Evolutionary conservation across 2,113 vertebrate genomes (phyloP), one percentile per base, ranked within the genome.

Genomic region (Rana temporaria): DNA sequence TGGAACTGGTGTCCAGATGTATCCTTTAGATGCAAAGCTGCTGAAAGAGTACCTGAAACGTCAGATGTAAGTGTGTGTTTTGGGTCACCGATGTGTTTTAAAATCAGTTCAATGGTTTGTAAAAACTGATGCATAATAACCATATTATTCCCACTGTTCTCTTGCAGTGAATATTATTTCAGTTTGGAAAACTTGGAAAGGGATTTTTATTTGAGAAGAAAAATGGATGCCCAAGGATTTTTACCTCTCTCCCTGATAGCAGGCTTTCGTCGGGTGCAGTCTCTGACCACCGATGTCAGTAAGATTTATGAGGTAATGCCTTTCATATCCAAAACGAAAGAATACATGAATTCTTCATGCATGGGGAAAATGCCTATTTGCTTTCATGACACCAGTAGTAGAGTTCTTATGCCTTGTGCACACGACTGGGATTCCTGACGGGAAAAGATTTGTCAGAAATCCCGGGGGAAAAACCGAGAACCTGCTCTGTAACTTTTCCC

Each of bases 41-140:
- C 96, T 99, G 0, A 99, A 99, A 87, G 96, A 97, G 67, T 99
- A 99, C 67, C 96, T 99, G 87, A 98, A 95, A 86, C 95, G 96
- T 9, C 98, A 99, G 87, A 98, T 99, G 98, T 99, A 91, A 96
- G 96, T 94, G 59, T 30, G 7, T 19, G 56, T 14, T 26, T 56
- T 7, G 17, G 12, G 16, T 0, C 6, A 34, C 6, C 11, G 18
- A 19, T 62, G 59, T 22, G 59, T 11, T 22, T 4, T 62, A 11
- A 9, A 2, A 9, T 20, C 3, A 1, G 6, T 32, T 38, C 34
- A 38, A 2, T 65, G 62, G 11, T 64, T 12, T 30, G 20, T 64
- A 22, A 24, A 24, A 26, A 30, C 24, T 16, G 2, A 59, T 64
- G 62, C 12, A 12, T 22, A 15, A 52, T 52, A 42, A 12, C 24